A percentile compares a stretch with the other conserved stretches of the same genome.
Evolutionary conservation across 64 coral and sea anemone genomes (phyloP).

Genomic region (Trachythela sp.): DNA sequence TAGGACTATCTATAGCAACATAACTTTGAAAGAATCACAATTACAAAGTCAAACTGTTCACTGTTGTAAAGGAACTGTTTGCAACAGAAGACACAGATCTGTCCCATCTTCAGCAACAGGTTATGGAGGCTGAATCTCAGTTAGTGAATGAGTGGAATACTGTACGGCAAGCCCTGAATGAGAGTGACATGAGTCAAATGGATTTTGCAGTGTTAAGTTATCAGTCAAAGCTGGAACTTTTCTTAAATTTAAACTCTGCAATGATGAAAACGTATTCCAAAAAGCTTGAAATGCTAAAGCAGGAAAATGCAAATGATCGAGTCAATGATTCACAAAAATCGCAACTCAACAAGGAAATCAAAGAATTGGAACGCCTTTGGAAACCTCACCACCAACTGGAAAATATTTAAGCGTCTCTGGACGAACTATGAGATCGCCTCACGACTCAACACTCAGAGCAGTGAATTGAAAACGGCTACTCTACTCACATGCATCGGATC

Average conservation of each 20-base stretch:
- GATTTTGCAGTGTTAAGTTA: background rate
- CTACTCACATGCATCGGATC: slow-evolving; percentile 39
- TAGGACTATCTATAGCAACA: slow-evolving; percentile 8
- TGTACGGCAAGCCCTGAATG: background rate
- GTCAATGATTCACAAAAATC: background rate
- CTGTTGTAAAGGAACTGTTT: slow-evolving; percentile 8
- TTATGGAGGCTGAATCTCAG: background rate
- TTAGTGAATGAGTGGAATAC: background rate
- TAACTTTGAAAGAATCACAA: background rate
- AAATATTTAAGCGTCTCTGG: slow-evolving; percentile 27
- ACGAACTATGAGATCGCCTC: too few relatives aligned
- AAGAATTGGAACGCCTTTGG: slow-evolving; percentile 11
- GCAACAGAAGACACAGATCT: background rate
- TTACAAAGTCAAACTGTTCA: background rate
- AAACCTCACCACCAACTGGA: slow-evolving; percentile 42
- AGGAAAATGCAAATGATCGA: background rate
- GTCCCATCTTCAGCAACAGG: background rate
- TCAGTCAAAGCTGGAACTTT: background rate
- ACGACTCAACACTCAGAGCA: too few relatives aligned
- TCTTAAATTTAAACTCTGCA: background rate
- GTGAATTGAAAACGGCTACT: too few relatives aligned
- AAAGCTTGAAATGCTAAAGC: slow-evolving; percentile 3
- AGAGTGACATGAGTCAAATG: background rate
- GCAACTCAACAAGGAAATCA: background rate
- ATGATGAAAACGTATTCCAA: background rate